Base-by-base conservation (phyloP, 1,140 invertebrate species). In the Ips nitidus region DNA sequence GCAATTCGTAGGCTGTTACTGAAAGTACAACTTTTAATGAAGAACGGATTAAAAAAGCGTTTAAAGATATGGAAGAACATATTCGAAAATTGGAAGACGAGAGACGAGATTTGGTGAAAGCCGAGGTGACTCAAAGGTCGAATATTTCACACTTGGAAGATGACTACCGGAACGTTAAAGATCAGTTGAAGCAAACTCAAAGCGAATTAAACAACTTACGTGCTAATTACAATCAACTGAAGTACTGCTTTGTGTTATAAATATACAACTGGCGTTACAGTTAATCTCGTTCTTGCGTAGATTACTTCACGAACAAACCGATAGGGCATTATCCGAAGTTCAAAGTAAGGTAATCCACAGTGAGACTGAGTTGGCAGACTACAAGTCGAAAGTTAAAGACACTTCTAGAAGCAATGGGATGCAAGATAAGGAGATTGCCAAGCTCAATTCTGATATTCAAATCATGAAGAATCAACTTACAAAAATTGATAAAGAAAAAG, bases 261-360 rank as follows among this genome's bases (percentile, higher is more conserved):
- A 55, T 38, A 55, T 55, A 2, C 22, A 22, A 22, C 22, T 22
- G 22, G 22, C 22, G 22, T 22, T 8, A n/a, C 53, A 6, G 5
- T 50, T 3, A 8, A 8, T 50, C 22, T 50, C 45, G 6, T 50
- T 50, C 1, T 50, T 50, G 45, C 52, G 6, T 58, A 81, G 80
- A 70, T 73, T 72, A 45, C 69, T 81, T 57, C 78, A 81, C 52
- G 80, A 81, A 58, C 79, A 81, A 75, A 77, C 79, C 4, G 79
- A 81, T 62, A 72, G 74, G 41, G 73, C 80, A 4, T 66, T 81
- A 56, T 69, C 70, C 36, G 79, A 81, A 52, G 70, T 72, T 39
- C 79, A 81, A 64, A 71, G 61, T 40, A 74, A 80, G 66, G 41
- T 81, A n/a, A 45, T 70, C 5, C 72, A 77, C 60, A 41, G 73